phyloP scores from a whole-genome alignment of 2,113 vertebrate genomes.

The Phoenicopterus ruber region DNA sequence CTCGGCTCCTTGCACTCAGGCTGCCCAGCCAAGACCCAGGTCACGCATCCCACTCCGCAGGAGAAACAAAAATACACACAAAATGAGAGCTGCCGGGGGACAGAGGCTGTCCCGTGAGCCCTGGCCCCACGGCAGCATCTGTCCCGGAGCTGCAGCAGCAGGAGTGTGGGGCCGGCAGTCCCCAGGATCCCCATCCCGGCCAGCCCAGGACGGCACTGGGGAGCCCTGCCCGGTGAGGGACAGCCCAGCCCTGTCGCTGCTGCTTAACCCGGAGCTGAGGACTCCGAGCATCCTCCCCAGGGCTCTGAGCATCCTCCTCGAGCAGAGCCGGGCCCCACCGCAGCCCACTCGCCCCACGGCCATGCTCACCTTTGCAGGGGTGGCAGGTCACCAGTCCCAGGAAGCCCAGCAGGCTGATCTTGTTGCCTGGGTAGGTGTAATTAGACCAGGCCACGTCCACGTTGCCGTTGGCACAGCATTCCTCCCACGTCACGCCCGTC shows the following conservation, averaged over 20 bases:
- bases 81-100: not conserved
- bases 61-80: not conserved
- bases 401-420: slow-evolving; percentile 91
- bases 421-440: slow-evolving; percentile 88
- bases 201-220: not conserved
- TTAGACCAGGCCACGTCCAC: slow-evolving; percentile 94
- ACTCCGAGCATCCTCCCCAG: not conserved
- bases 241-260: not conserved
- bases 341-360: fast-evolving
- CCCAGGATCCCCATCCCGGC: not conserved
- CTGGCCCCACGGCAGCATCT: not conserved
- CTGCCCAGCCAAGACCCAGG: not conserved
- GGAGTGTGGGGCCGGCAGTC: not conserved
- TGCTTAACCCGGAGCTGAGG: not conserved
- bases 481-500: slow-evolving; percentile 85
- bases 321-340: not conserved
- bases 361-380: slow-evolving; percentile 89
- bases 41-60: not conserved
- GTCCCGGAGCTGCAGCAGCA: not conserved
- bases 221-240: not conserved
- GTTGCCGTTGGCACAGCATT: slow-evolving; percentile 87
- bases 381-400: slow-evolving; percentile 91
- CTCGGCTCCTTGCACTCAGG: not conserved
- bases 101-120: not conserved
- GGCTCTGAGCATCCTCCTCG: fast-evolving